phyloP scores from a whole-genome alignment of 1,140 invertebrate genomes.

The Drosophila navojoa region DNA sequence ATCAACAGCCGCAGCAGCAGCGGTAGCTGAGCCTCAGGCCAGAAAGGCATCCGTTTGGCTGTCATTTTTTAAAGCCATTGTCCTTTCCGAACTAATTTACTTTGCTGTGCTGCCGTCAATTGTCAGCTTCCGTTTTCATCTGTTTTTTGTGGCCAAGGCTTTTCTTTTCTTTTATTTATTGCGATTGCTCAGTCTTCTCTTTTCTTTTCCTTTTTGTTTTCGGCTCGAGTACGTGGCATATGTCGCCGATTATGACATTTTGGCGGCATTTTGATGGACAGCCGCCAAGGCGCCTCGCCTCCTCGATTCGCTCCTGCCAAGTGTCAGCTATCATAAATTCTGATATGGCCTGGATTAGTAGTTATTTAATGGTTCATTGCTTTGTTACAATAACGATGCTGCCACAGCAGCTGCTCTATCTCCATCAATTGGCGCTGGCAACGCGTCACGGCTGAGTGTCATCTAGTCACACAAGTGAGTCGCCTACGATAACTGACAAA shows the following conservation, averaged over 20 bases:
- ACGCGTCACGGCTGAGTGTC: background rate
- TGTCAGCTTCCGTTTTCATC: constrained; percentile 71
- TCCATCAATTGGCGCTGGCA: background rate
- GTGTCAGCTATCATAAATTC: constrained; percentile 42
- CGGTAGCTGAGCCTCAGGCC: background rate
- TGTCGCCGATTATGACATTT: constrained; percentile 72
- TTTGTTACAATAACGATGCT: constrained; percentile 3
- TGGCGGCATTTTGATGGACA: constrained; percentile 50
- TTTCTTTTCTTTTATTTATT: background rate
- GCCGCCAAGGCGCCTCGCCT: constrained; percentile 10
- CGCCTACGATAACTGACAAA: background rate
- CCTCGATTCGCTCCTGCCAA: constrained; percentile 18
- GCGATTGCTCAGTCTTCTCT: constrained; percentile 2
- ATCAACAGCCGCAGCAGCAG: constrained; percentile 1
- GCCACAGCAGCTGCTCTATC: background rate
- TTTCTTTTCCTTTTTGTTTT: background rate
- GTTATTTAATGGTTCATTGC: constrained; percentile 66
- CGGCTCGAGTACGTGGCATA: constrained; percentile 42
- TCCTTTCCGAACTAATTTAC: constrained; percentile 43
- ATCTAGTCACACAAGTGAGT: background rate
- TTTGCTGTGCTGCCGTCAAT: constrained; percentile 56
- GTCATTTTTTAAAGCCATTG: constrained; percentile 66
- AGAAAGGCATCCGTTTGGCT: constrained; percentile 36
- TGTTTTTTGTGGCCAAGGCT: constrained; percentile 46
- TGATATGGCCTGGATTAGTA: constrained; percentile 51